These are phyloP conservation scores for Rhagonycha fulva DNA, from an alignment of 2,888 invertebrate species.

Conservation along the genomic window DNA sequence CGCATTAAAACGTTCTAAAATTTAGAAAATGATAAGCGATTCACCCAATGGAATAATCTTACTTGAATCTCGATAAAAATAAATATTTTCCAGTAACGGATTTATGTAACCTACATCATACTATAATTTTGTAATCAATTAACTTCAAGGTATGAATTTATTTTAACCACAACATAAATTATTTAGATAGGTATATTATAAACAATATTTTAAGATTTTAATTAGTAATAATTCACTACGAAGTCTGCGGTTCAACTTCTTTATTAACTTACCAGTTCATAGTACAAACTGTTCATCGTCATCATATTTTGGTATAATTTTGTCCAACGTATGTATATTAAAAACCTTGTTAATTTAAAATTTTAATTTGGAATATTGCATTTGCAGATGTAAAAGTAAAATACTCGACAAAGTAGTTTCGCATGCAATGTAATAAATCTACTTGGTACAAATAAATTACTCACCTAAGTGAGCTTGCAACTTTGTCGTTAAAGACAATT, in stretches of 20 bases:
- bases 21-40: neutral
- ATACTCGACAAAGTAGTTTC: conserved; percentile 22
- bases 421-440: conserved; percentile 25
- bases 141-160: neutral
- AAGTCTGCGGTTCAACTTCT: neutral
- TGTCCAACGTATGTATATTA: neutral
- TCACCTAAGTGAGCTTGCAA: conserved; percentile 27
- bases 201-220: neutral
- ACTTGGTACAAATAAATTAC: conserved; percentile 28
- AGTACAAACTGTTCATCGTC: neutral
- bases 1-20: neutral
- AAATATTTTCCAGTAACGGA: neutral
- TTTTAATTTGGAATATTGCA: conserved; percentile 18
- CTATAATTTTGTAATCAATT: neutral
- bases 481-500: conserved; percentile 27
- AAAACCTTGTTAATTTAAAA: conserved; percentile 14
- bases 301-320: neutral
- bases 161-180: neutral
- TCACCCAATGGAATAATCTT: neutral
- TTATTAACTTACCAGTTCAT: neutral
- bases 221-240: neutral
- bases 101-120: neutral
- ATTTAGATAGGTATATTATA: neutral
- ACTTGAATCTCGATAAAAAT: neutral
- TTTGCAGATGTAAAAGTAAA: conserved; percentile 22